Evolutionary conservation across 2,888 invertebrate genomes (phyloP).

Genomic region (Fissipunctia ypsillon): DNA sequence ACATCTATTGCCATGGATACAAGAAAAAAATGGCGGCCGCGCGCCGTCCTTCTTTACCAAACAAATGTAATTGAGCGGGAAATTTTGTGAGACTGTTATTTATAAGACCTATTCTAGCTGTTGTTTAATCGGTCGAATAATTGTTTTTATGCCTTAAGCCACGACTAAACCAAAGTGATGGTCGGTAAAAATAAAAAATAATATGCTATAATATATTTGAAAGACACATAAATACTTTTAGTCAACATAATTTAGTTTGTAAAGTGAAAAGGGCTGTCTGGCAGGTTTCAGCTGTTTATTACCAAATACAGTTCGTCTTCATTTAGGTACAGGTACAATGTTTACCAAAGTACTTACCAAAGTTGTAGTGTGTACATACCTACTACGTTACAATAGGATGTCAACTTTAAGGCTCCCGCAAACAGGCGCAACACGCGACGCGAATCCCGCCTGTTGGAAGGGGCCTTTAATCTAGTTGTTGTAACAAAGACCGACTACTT

Average conservation of each 20-base stretch:
- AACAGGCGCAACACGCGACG: no score
- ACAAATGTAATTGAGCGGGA: conserved; percentile 37
- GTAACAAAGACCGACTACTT: no score
- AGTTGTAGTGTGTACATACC: not conserved
- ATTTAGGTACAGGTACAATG: not conserved
- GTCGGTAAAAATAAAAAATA: no score
- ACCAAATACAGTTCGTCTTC: no score
- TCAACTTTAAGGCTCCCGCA: no score
- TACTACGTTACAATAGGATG: no score
- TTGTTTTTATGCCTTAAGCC: conserved; percentile 18
- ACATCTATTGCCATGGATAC: conserved; percentile 24
- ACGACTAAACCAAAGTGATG: not conserved
- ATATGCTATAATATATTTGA: not conserved
- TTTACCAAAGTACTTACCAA: not conserved
- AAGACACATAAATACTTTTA: conserved; percentile 9
- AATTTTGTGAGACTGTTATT: conserved; percentile 28
- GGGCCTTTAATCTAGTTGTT: no score
- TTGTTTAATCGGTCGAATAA: conserved; percentile 14
- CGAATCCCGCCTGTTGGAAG: no score
- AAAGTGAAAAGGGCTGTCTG: conserved; percentile 2
- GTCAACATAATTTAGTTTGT: not conserved
- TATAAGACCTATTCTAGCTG: conserved; percentile 1
- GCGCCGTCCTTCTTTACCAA: conserved; percentile 22
- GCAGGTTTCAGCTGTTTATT: no score
- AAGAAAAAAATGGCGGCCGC: conserved; percentile 35